These are phyloP conservation scores for Alentia gelatinosa DNA, from an alignment of 2,888 invertebrate species.

Conservation along the genomic window DNA sequence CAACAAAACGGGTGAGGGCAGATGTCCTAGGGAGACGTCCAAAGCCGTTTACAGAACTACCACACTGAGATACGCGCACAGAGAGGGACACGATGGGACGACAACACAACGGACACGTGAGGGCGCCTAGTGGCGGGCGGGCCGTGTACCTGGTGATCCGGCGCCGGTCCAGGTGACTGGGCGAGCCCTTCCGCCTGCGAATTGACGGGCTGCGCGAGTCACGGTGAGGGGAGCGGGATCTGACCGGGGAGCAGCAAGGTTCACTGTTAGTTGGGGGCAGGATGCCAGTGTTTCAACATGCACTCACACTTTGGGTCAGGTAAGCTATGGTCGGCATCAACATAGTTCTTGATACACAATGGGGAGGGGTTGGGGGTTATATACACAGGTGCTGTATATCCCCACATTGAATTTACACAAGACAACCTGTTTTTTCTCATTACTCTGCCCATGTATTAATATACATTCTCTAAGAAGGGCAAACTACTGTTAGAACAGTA, in stretches of 20 bases:
- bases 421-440: too few relatives aligned
- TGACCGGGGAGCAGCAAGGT: constrained; percentile 78
- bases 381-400: too few relatives aligned
- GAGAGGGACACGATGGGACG: not conserved
- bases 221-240: constrained; percentile 73
- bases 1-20: not conserved
- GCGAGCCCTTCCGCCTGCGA: constrained; percentile 94
- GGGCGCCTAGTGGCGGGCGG: not conserved
- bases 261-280: constrained; percentile 67
- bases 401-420: too few relatives aligned
- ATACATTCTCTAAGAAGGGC: too few relatives aligned
- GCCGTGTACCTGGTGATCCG: constrained; percentile 94
- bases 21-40: not conserved
- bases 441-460: too few relatives aligned
- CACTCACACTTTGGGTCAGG: not conserved
- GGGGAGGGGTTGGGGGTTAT: too few relatives aligned
- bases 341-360: too few relatives aligned
- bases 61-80: not conserved
- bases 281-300: not conserved
- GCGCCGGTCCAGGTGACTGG: constrained; percentile 94
- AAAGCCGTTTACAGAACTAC: not conserved
- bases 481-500: too few relatives aligned
- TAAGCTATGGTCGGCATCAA: too few relatives aligned
- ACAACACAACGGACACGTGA: not conserved
- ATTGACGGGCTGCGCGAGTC: constrained; percentile 86